A percentile compares a stretch with the other conserved stretches of the same genome.
These are phyloP conservation scores for Papilio xuthus DNA, from an alignment of 1,140 invertebrate species.

Conservation along the genomic window DNA sequence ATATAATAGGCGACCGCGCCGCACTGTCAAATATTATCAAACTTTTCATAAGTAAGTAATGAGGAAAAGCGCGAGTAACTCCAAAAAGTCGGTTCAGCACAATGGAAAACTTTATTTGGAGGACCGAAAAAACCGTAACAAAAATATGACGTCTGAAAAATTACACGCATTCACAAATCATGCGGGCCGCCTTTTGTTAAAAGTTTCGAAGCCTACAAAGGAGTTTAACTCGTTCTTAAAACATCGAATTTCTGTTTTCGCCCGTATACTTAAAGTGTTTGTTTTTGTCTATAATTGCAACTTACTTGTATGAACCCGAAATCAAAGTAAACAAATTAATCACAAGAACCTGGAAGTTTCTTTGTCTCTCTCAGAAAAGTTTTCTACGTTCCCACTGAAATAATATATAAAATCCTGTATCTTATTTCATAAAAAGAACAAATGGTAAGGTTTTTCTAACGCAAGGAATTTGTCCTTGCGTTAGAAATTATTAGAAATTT, in stretches of 20 bases:
- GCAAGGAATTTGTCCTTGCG: neutral
- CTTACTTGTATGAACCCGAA: slow-evolving; percentile 19
- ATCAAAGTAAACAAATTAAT: slow-evolving; percentile 32
- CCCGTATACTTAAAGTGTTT: slow-evolving; percentile 56
- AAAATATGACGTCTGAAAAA: slow-evolving; percentile 81
- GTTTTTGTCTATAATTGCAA: slow-evolving; percentile 45
- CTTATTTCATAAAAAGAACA: neutral
- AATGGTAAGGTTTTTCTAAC: no score
- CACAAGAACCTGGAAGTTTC: neutral
- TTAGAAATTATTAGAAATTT: no score
- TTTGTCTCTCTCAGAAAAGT: neutral
- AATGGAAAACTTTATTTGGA: slow-evolving; percentile 76
- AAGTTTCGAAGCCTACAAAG: slow-evolving; percentile 74
- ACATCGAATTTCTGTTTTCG: slow-evolving; percentile 59
- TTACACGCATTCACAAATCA: slow-evolving; percentile 81
- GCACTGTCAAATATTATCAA: slow-evolving; percentile 68
- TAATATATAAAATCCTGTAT: neutral
- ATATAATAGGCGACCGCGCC: slow-evolving; percentile 48
- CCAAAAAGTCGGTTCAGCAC: slow-evolving; percentile 71
- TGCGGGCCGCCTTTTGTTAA: slow-evolving; percentile 76
- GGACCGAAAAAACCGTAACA: slow-evolving; percentile 73
- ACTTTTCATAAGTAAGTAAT: slow-evolving; percentile 67
- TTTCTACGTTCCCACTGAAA: neutral
- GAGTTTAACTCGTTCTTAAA: slow-evolving; percentile 75
- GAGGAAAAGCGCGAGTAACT: slow-evolving; percentile 71